Evolutionary conservation across 2,113 vertebrate species (phyloP).

Genomic region (Limanda limanda): DNA sequence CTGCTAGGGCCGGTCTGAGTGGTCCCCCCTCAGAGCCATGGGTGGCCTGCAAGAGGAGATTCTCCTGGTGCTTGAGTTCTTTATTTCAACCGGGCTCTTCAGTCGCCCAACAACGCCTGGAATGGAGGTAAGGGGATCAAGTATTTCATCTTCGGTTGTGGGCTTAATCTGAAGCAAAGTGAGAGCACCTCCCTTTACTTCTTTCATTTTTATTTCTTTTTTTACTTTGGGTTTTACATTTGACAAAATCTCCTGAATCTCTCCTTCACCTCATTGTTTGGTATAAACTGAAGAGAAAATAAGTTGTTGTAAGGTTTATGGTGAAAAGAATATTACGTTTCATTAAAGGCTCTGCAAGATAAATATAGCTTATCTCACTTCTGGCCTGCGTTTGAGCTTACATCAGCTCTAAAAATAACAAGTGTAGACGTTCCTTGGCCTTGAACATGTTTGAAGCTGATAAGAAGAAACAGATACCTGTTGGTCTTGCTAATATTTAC

Average conservation of each 20-base stretch:
- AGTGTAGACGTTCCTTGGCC: slow-evolving; percentile 41
- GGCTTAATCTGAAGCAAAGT: slow-evolving; percentile 32
- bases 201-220: slow-evolving; percentile 7
- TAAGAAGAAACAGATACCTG: slow-evolving; percentile 58
- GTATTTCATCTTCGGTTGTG: slow-evolving; percentile 32
- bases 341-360: slow-evolving; percentile 54
- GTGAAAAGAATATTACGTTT: slow-evolving; percentile 61
- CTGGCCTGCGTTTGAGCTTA: slow-evolving; percentile 44
- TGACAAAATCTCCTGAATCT: slow-evolving; percentile 4
- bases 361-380: slow-evolving; percentile 60
- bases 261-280: slow-evolving; percentile 19
- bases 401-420: slow-evolving; percentile 70
- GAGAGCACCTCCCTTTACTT: slow-evolving; percentile 21
- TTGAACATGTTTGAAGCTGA: slow-evolving; percentile 61
- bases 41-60: slow-evolving; percentile 64
- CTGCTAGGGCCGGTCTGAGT: slow-evolving; percentile 56
- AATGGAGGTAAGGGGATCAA: slow-evolving; percentile 41
- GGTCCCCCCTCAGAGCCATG: slow-evolving; percentile 63
- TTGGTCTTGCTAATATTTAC: slow-evolving; percentile 55
- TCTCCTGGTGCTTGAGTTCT: slow-evolving; percentile 63
- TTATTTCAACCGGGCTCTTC: slow-evolving; percentile 56
- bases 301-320: slow-evolving; percentile 33
- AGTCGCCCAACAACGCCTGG: slow-evolving; percentile 41
- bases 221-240: slow-evolving; percentile 3
- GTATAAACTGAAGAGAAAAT: slow-evolving; percentile 33